Evolutionary conservation across 2,888 invertebrate species (phyloP).

Genomic region (Leuctra nigra): DNA sequence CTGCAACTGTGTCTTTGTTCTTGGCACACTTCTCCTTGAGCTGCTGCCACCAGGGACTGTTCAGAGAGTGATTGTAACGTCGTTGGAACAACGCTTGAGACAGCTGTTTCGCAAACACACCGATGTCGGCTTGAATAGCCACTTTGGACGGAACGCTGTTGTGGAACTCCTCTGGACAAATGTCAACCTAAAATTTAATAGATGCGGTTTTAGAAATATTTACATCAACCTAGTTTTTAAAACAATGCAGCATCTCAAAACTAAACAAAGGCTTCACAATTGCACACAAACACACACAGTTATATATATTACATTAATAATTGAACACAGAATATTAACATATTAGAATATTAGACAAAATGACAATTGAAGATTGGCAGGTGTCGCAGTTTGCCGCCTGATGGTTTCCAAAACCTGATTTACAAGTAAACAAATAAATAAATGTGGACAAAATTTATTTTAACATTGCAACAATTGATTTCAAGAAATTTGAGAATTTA

Average conservation of each 20-base stretch:
- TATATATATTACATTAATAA: too few species aligned
- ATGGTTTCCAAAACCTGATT: too few species aligned
- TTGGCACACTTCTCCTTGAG: constrained; percentile 62
- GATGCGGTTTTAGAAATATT: background rate
- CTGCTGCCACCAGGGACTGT: constrained; percentile 69
- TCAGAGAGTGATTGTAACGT: constrained; percentile 49
- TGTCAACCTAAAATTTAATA: constrained; percentile 61
- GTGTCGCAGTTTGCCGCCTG: too few species aligned
- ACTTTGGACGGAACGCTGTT: constrained; percentile 77
- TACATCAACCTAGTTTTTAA: constrained; percentile 2
- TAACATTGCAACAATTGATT: too few species aligned
- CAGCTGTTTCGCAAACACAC: constrained; percentile 62
- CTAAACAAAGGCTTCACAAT: background rate
- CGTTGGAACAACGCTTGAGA: constrained; percentile 49
- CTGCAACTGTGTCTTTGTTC: constrained; percentile 63
- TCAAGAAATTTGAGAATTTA: too few species aligned
- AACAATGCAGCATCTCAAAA: background rate
- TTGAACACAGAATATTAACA: too few species aligned
- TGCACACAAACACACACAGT: background rate
- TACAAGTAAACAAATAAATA: too few species aligned
- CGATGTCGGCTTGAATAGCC: constrained; percentile 79
- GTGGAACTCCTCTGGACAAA: constrained; percentile 84
- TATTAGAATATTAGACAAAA: too few species aligned
- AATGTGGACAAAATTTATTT: too few species aligned
- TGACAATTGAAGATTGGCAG: too few species aligned